A percentile compares a stretch with the other conserved stretches of the same genome.
phyloP scores from a whole-genome alignment of 2,113 vertebrate species.

The Pampusana beccarii region DNA sequence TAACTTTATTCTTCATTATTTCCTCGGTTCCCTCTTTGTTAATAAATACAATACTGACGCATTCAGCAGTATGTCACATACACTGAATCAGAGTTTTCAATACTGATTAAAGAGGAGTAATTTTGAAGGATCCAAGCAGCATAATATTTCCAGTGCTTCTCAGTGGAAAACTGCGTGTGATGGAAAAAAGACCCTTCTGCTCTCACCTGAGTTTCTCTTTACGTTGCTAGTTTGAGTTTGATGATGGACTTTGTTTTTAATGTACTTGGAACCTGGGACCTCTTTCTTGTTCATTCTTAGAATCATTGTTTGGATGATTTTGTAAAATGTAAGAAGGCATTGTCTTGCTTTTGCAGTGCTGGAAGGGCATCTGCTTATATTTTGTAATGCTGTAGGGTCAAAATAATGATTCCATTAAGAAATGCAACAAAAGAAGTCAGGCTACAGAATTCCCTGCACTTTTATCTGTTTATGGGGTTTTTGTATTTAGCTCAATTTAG shows the following conservation, averaged over 20 bases:
- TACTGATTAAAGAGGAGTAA: not conserved
- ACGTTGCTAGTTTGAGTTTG: not conserved
- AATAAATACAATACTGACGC: not conserved
- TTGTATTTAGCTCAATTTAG: not conserved
- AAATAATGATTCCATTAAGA: not conserved
- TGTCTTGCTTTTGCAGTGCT: too few species aligned
- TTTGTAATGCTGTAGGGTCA: not conserved
- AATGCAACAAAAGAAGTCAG: not conserved
- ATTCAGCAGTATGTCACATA: not conserved
- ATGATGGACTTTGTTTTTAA: not conserved
- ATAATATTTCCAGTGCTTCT: not conserved
- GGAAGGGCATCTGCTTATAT: not conserved
- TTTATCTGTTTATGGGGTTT: not conserved
- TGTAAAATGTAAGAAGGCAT: not conserved
- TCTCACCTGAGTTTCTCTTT: not conserved
- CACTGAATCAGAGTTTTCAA: not conserved
- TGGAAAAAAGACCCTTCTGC: not conserved
- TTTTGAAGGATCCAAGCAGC: not conserved
- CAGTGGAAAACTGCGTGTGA: not conserved
- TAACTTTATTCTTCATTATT: not conserved
- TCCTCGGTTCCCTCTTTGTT: not conserved
- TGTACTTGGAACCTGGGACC: not conserved
- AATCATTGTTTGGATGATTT: not conserved
- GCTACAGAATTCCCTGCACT: not conserved
- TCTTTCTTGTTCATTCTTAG: not conserved